Conservation (phyloP, 2,888 invertebrate genomes). For the Eupithecia subfuscata region DNA sequence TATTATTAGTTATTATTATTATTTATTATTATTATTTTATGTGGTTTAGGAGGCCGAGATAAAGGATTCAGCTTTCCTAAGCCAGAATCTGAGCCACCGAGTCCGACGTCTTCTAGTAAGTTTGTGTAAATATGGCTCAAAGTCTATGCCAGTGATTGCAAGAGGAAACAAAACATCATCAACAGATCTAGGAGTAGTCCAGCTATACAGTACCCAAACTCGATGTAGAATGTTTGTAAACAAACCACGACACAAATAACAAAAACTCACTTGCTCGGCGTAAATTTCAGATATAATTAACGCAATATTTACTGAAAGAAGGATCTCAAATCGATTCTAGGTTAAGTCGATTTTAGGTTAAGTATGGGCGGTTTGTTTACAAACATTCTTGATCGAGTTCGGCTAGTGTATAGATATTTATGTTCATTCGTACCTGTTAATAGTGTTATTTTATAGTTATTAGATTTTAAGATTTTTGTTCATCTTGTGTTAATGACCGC, state of each 20-base stretch:
- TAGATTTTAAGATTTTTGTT: background rate
- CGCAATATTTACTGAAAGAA: too few relatives aligned
- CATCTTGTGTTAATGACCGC: background rate
- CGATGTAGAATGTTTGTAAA: too few relatives aligned
- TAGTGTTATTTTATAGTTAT: background rate
- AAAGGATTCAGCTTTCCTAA: slow-evolving; percentile 14
- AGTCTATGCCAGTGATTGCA: background rate
- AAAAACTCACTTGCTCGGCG: too few relatives aligned
- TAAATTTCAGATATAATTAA: too few relatives aligned
- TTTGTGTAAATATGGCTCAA: slow-evolving; percentile 3
- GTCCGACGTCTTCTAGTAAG: slow-evolving; percentile 43
- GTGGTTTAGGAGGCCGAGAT: background rate
- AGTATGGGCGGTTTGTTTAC: too few relatives aligned
- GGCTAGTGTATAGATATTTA: background rate
- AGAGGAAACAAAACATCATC: background rate
- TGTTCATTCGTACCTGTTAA: background rate
- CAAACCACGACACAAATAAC: too few relatives aligned
- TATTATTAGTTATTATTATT: too few relatives aligned
- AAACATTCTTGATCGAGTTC: too few relatives aligned
- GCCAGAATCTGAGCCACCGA: slow-evolving; percentile 43
- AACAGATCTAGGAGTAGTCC: too few relatives aligned
- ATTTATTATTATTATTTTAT: too few relatives aligned
- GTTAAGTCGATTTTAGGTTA: too few relatives aligned
- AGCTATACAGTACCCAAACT: background rate
- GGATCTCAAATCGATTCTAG: too few relatives aligned